Evolutionary conservation across 2,888 invertebrate species (phyloP), one percentile per base, ranked within the genome.

Genomic region (Tiliacea citrago): DNA sequence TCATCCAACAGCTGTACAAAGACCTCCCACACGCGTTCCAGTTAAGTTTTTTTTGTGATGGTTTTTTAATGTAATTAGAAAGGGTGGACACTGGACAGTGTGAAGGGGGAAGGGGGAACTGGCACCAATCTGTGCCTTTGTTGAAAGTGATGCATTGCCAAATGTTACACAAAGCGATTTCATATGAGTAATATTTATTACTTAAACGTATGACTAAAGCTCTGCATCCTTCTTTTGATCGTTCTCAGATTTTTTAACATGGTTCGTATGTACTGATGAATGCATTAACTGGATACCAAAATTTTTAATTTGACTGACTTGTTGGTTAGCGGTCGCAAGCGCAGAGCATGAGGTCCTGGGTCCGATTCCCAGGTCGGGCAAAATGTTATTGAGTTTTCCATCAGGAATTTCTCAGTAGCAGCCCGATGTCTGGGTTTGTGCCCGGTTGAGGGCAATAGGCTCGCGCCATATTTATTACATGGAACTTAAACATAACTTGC

Each of bases 61-160:
- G 55, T 58, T 73, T 81, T 73, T 60, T 70, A 47, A 82, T 68
- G 65, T 16, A 78, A 72, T 83, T 42, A 82, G 8, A 62, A 78
- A 53, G 62, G 74, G 68, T 74, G 57, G 69, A 57, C 60, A 70
- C 13, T 69, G 75, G 68, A 51, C 55, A 74, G 57, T 45, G 61
- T 6, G 4, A 53, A 58, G 24, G 47, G 39, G 24, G 7, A 18
- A 62, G 67, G 82, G 67, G 49, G 53, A 49, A 13, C 60, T 73
- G 78, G 63, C 70, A 77, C 53, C 45, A 68, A 60, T 73, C 45
- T n/a, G 21, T 47, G 42, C 70, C 51, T 74, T 82, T 71, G 63
- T 79, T 66, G 29, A 29, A 53, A 7, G 47, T 53, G 72, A 71
- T 68, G 42, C 77, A 81, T 77, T 68, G 68, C 70, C 67, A 70